Percentiles rank a stretch among this genome's conserved stretches.
Conservation (phyloP, 2,888 invertebrate genomes). For the Noctua janthina region DNA sequence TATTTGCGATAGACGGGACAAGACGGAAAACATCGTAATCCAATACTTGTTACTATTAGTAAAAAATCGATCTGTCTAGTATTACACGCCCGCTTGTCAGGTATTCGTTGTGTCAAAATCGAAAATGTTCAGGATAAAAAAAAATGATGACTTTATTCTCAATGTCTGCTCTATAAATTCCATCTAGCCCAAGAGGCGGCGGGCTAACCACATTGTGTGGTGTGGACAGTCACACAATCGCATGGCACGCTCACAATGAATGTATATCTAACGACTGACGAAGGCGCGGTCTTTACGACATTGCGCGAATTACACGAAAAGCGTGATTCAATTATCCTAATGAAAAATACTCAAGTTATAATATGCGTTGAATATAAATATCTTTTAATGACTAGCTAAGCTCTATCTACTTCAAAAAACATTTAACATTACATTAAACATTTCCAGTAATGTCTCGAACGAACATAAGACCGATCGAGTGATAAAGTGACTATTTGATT, state of each 20-base stretch:
- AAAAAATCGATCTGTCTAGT: too few relatives aligned
- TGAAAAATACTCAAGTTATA: neutral
- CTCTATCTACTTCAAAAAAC: neutral
- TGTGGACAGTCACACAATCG: neutral
- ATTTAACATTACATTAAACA: neutral
- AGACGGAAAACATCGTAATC: too few relatives aligned
- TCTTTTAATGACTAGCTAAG: neutral
- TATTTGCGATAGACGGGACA: too few relatives aligned
- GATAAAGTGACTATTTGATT: too few relatives aligned
- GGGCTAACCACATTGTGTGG: neutral
- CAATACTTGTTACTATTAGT: too few relatives aligned
- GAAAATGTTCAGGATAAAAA: too few relatives aligned
- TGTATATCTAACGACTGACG: conserved; percentile 3
- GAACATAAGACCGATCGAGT: neutral
- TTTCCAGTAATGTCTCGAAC: neutral
- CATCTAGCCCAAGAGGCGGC: neutral
- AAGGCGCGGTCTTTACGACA: neutral
- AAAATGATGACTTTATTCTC: too few relatives aligned
- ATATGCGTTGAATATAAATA: neutral
- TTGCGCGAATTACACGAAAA: neutral
- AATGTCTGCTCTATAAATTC: too few relatives aligned
- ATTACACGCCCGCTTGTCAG: too few relatives aligned
- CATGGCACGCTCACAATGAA: conserved; percentile 15
- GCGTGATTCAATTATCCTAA: conserved; percentile 2
- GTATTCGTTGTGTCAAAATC: too few relatives aligned